Percentiles rank a stretch among this genome's conserved stretches.
These are phyloP conservation scores for Campoplex capitator DNA, from an alignment of 2,888 invertebrate genomes.

Conservation along the genomic window DNA sequence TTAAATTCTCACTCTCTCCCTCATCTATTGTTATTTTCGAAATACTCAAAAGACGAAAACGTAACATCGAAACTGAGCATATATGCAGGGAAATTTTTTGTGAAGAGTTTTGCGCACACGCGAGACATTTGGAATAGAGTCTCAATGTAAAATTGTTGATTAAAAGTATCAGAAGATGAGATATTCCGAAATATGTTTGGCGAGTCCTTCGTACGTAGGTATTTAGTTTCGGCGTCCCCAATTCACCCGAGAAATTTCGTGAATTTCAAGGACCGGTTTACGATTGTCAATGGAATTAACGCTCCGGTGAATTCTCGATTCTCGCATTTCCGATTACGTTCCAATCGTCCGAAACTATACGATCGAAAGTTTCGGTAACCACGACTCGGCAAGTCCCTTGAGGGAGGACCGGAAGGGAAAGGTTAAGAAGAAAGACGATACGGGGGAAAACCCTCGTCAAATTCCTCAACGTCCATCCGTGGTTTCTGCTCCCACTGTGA, in stretches of 20 bases:
- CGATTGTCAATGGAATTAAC: conserved; percentile 39
- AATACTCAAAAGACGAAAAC: neutral
- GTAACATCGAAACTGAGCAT: neutral
- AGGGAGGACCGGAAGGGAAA: neutral
- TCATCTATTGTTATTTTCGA: neutral
- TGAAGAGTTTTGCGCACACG: too few relatives aligned
- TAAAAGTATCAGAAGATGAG: neutral
- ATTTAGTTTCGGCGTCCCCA: neutral
- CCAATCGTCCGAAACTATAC: conserved; percentile 44
- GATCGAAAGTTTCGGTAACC: conserved; percentile 63
- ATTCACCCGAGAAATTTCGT: conserved; percentile 23
- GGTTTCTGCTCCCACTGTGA: conserved; percentile 56
- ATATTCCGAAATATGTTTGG: neutral
- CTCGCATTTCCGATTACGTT: conserved; percentile 62
- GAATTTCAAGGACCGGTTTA: conserved; percentile 42
- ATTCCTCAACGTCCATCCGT: conserved; percentile 61
- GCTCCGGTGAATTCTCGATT: conserved; percentile 46
- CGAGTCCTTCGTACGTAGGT: neutral
- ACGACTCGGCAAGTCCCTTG: conserved; percentile 6
- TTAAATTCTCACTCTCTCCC: neutral
- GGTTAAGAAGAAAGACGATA: neutral
- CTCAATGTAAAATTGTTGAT: neutral
- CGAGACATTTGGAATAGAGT: neutral
- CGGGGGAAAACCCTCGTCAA: conserved; percentile 52
- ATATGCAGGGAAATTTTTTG: too few relatives aligned